Conservation (phyloP, 2,888 invertebrate genomes). For the Halictus quadricinctus region DNA sequence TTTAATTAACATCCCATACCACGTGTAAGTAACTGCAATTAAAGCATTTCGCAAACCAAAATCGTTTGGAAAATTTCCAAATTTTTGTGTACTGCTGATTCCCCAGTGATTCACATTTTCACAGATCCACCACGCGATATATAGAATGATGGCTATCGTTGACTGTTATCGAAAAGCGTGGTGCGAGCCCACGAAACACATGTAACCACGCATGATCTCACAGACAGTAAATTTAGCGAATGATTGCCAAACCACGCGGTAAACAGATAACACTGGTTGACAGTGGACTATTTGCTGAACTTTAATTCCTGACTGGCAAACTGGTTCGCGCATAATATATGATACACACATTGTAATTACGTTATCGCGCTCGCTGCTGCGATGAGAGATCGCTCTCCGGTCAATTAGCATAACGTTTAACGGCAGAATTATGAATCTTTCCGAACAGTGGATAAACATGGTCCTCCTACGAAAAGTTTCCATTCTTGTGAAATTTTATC, state of each 20-base stretch:
- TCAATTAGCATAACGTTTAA: neutral
- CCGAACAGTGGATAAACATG: no score
- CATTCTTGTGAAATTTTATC: no score
- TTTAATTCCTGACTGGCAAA: conserved; percentile 29
- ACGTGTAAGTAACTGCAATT: neutral
- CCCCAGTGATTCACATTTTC: neutral
- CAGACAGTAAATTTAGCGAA: conserved; percentile 51
- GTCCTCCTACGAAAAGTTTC: no score
- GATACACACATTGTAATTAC: conserved; percentile 28
- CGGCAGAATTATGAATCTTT: no score
- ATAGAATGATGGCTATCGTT: conserved; percentile 51
- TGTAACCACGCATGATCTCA: conserved; percentile 35
- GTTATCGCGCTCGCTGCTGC: conserved; percentile 11
- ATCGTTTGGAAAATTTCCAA: neutral
- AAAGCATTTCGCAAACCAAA: neutral
- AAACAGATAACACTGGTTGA: conserved; percentile 63
- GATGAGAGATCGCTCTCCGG: conserved; percentile 10
- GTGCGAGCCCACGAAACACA: conserved; percentile 9
- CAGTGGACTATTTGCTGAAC: conserved; percentile 33
- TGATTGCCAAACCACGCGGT: conserved; percentile 48
- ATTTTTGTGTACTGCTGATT: neutral
- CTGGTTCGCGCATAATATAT: conserved; percentile 23
- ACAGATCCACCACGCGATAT: conserved; percentile 38
- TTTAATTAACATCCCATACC: neutral
- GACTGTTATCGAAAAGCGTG: conserved; percentile 17